phyloP scores from a whole-genome alignment of 1,140 invertebrate genomes.

The Batillaria attramentaria region DNA sequence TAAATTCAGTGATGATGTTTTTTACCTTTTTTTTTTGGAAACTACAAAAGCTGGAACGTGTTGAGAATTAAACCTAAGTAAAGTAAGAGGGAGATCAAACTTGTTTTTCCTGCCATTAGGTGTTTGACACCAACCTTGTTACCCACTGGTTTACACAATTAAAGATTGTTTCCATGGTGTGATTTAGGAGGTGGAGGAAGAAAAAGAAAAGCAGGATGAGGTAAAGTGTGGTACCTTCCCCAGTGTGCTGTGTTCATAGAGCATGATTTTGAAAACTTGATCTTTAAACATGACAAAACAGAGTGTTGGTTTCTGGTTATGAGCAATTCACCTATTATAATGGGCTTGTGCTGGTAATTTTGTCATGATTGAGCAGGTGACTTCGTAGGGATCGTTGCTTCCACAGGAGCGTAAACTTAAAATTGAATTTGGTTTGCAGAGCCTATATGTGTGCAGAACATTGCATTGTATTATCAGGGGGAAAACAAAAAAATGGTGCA shows the following conservation, averaged over 20 bases:
- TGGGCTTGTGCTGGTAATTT: too few relatives aligned
- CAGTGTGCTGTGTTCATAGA: too few relatives aligned
- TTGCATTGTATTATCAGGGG: background rate
- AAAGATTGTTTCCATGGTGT: background rate
- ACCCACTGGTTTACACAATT: background rate
- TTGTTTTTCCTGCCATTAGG: background rate
- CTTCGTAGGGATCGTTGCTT: too few relatives aligned
- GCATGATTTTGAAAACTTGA: too few relatives aligned
- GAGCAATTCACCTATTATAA: too few relatives aligned
- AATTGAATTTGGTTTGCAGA: too few relatives aligned
- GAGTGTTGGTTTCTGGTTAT: too few relatives aligned
- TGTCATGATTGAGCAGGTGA: too few relatives aligned
- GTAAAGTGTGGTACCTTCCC: slow-evolving; percentile 32
- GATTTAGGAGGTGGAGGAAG: slow-evolving; percentile 41
- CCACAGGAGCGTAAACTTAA: too few relatives aligned
- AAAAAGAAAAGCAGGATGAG: slow-evolving; percentile 41
- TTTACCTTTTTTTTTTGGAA: background rate
- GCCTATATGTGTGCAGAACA: background rate
- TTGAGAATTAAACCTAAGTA: background rate
- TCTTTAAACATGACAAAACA: too few relatives aligned
- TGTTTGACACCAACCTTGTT: background rate
- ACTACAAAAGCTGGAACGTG: background rate
- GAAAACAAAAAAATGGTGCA: too few relatives aligned
- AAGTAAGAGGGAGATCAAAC: background rate
- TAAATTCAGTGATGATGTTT: too few relatives aligned